Evolutionary conservation across 2,113 vertebrate genomes (phyloP).

Genomic region (Fulmarus glacialis): DNA sequence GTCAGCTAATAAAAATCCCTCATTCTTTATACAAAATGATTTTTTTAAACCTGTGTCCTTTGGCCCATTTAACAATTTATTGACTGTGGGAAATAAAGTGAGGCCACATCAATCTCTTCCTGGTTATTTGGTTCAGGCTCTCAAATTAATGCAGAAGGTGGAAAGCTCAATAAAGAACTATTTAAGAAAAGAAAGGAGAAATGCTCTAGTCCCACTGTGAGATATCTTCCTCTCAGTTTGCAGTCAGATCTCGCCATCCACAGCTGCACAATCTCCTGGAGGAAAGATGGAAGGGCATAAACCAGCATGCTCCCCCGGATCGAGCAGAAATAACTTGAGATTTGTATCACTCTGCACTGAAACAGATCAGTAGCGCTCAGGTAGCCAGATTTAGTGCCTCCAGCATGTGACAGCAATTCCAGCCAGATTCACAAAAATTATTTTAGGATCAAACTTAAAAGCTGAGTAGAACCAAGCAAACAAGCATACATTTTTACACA

Average conservation of each 20-base stretch:
- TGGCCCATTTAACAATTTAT: conserved; percentile 61
- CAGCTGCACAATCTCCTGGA: neutral
- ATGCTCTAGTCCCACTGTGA: neutral
- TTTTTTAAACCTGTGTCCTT: conserved; percentile 55
- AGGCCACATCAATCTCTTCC: conserved; percentile 57
- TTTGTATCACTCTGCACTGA: neutral
- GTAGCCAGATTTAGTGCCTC: conserved; percentile 15
- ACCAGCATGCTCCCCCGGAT: neutral
- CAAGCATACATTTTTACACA: neutral
- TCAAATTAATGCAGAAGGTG: conserved; percentile 54
- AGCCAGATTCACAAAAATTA: conserved; percentile 13
- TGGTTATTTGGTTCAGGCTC: conserved; percentile 56
- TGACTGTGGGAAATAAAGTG: conserved; percentile 54
- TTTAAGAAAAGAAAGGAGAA: conserved; percentile 17
- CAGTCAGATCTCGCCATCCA: neutral
- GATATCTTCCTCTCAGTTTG: neutral
- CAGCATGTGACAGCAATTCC: neutral
- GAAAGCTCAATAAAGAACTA: conserved; percentile 38
- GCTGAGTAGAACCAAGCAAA: neutral
- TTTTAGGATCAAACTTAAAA: conserved; percentile 23
- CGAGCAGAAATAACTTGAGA: conserved; percentile 24
- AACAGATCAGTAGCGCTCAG: neutral
- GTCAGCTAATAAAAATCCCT: conserved; percentile 40
- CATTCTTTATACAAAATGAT: conserved; percentile 37
- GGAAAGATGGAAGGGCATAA: neutral